Base-by-base conservation (phyloP, 2,797 vertebrate species). In the Falco naumanni region DNA sequence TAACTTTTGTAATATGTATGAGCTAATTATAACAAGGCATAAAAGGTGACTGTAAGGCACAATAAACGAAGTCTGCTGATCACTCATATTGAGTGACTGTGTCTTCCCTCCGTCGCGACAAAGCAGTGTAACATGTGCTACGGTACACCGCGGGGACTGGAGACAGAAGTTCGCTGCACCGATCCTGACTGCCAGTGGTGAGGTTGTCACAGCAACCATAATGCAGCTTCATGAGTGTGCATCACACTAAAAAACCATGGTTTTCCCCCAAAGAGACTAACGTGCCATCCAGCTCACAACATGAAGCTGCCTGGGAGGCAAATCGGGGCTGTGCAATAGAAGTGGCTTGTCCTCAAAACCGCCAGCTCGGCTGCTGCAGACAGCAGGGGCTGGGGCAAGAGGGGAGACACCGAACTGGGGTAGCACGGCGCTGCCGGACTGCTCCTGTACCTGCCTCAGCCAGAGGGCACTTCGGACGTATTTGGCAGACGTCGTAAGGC, bases 131-230 rank as follows among this genome's bases (percentile, higher is more conserved):
- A 83, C 19, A 71, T 11, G 13, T 1, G 0, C 54, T 77, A 2
- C 1, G 0, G 53, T 70, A 71, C 22, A 88, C 54, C 29, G 41
- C 4, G 0, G 51, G 47, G 19, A 84, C 53, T 41, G 51, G 21
- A 85, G 57, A 87, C 33, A 41, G 37, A 92, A 86, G 61, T 87
- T 94, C 66, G 89, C 69, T 80, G 26, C 3, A 86, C 41, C 0
- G 0, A 78, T 83, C 89, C 33, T 5, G 6, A 60, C 83, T 88
- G 72, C 54, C 39, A 76, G 70, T 37, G n/a, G 72, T 50, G 59
- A 89, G 66, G 93, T 96, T 97, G 96, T 91, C 96, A 96, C 87
- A 84, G 96, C 96, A 96, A 96, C 95, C 85, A 82, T 64, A 95
- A 91, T 7, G 16, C 77, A 87, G 80, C 51, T 45, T 90, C 93